These are phyloP conservation scores for Nezara viridula DNA, from an alignment of 2,888 invertebrate genomes.

Conservation along the genomic window DNA sequence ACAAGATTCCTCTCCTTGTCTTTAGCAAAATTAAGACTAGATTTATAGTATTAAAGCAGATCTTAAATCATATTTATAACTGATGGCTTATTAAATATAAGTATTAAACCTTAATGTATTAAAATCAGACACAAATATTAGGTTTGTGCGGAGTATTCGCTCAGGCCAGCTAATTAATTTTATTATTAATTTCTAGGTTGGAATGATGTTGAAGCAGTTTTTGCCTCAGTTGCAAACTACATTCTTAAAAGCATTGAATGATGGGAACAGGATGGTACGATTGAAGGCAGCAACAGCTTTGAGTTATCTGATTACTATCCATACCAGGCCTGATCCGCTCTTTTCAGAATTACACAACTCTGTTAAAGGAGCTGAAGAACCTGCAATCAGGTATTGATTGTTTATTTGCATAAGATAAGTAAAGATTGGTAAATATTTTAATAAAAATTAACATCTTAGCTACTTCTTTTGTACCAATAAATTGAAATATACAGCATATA, in stretches of 20 bases:
- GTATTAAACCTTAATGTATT: too few species aligned
- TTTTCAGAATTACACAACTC: slow-evolving; percentile 92
- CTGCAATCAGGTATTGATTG: slow-evolving; percentile 76
- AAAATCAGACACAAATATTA: too few species aligned
- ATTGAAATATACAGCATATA: too few species aligned
- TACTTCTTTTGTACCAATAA: background rate
- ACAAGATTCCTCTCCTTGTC: too few species aligned
- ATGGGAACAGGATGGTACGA: slow-evolving; percentile 88
- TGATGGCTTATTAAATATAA: too few species aligned
- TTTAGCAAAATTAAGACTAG: too few species aligned
- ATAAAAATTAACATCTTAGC: background rate
- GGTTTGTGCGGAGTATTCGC: too few species aligned
- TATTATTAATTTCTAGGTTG: slow-evolving; percentile 77
- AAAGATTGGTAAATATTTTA: background rate
- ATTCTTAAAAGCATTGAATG: slow-evolving; percentile 94
- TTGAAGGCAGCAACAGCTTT: slow-evolving; percentile 91
- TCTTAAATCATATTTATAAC: too few species aligned
- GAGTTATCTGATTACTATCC: slow-evolving; percentile 89
- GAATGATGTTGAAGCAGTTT: slow-evolving; percentile 95
- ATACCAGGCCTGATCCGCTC: slow-evolving; percentile 93
- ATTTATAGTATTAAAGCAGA: too few species aligned
- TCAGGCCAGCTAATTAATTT: too few species aligned
- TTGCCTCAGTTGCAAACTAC: slow-evolving; percentile 98
- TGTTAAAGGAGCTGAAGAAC: slow-evolving; percentile 87
- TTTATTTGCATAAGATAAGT: background rate